Evolutionary conservation across 2,888 invertebrate species (phyloP), one percentile per base, ranked within the genome.

Genomic region (Ennomos erosarius): DNA sequence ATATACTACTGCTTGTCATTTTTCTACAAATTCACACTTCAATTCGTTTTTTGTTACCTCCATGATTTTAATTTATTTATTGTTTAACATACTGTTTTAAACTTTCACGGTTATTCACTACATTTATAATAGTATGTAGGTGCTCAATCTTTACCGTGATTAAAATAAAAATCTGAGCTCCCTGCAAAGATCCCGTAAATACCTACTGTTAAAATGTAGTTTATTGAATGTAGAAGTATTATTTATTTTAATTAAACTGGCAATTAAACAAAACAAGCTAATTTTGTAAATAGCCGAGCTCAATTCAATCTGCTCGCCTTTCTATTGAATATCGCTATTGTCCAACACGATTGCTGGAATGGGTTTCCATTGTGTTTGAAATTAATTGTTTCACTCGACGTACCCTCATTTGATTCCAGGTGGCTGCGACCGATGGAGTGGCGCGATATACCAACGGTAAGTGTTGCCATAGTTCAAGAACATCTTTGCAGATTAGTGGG

Each of bases 401-500:
- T 36, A 51, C 33, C 26, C 37, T 71, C 70, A 55, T 76, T 75
- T 66, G 64, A 65, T 75, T 74, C 39, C 74, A 76, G 76, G 74
- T 74, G 69, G 50, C 51, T 44, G 52, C 51, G 46, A 46, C 53
- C 37, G 64, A 68, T 67, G 58, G 40, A 52, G 54, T 59, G 53
- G 49, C 36, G 39, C 53, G 70, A 69, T 67, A 52, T 59, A 54
- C 37, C 44, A 68, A 51, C 40, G 44, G 76, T 75, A 73, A 76
- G 73, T 64, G 58, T 63, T 54, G 62, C 64, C 59, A 73, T 76
- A 70, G 66, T 64, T 76, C 75, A 77, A 67, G 64, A 70, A 69
- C 74, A 75, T 75, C 72, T 59, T 52, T 64, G 56, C 55, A 59
- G 67, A 75, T 74, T 72, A 69, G 45, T 57, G n/a, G n/a, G n/a